Evolutionary conservation across 2,888 invertebrate species (phyloP).

Genomic region (Drosophila prolongata): DNA sequence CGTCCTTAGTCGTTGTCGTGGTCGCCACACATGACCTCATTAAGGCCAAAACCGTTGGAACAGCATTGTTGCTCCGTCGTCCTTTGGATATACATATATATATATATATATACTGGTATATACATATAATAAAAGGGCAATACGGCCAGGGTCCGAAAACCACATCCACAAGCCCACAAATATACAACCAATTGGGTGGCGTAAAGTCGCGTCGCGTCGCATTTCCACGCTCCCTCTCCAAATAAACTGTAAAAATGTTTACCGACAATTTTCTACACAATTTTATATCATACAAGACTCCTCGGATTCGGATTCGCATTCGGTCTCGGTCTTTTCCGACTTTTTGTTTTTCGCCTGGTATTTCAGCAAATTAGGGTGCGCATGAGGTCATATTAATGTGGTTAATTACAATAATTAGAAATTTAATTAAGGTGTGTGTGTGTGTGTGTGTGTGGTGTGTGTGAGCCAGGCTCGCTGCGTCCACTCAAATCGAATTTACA

Average conservation of each 20-base stretch:
- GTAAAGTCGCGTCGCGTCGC: slow-evolving; percentile 19
- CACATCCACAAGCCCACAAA: slow-evolving; percentile 28
- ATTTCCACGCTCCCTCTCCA: slow-evolving; percentile 55
- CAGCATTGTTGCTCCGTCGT: slow-evolving; percentile 41
- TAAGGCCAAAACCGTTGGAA: slow-evolving; percentile 69
- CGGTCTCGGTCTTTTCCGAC: slow-evolving; percentile 9
- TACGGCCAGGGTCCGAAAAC: slow-evolving; percentile 26
- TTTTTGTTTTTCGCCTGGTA: slow-evolving; percentile 49
- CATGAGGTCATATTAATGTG: slow-evolving; percentile 81
- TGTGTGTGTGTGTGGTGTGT: slow-evolving; percentile 21
- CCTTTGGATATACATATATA: not conserved
- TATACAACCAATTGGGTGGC: slow-evolving; percentile 44
- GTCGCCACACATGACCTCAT: slow-evolving; percentile 72
- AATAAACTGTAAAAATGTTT: slow-evolving; percentile 80
- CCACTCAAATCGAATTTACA: slow-evolving; percentile 75
- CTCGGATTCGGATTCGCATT: slow-evolving; percentile 3
- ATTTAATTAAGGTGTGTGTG: slow-evolving; percentile 73
- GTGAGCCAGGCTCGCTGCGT: slow-evolving; percentile 12
- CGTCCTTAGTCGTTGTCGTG: slow-evolving; percentile 37
- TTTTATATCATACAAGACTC: slow-evolving; percentile 68
- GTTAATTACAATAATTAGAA: slow-evolving; percentile 81
- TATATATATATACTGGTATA: not conserved
- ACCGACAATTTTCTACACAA: slow-evolving; percentile 80
- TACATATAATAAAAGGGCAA: slow-evolving; percentile 47
- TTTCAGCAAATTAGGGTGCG: slow-evolving; percentile 74